phyloP scores from a whole-genome alignment of 2,113 vertebrate genomes.

The Osmerus mordax region DNA sequence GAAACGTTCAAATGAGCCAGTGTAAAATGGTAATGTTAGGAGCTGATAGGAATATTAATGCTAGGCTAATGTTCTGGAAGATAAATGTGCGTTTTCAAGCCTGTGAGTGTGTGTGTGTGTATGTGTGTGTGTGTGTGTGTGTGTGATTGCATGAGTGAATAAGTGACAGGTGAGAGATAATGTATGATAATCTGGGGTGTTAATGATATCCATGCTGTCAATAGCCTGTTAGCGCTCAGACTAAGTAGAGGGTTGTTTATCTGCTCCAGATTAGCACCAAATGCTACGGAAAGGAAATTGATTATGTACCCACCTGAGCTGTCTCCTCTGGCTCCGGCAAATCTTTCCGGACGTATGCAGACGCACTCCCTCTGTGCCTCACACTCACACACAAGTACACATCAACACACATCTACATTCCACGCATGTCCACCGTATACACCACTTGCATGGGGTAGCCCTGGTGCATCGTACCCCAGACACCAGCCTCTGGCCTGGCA shows the following conservation, averaged over 20 bases:
- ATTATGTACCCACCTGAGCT: background rate
- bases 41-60: background rate
- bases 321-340: too few relatives aligned
- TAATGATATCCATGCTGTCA: background rate
- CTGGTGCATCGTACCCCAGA: too few relatives aligned
- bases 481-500: too few relatives aligned
- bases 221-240: background rate
- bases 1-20: background rate
- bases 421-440: too few relatives aligned
- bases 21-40: background rate
- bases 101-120: background rate
- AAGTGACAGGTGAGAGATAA: background rate
- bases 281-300: background rate
- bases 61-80: background rate
- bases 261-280: background rate
- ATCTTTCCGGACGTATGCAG: background rate
- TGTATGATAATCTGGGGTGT: background rate
- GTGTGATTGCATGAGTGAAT: background rate
- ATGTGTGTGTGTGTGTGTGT: background rate
- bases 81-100: background rate
- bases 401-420: background rate
- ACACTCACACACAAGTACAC: background rate
- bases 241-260: background rate
- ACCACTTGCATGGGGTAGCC: too few relatives aligned
- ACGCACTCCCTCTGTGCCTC: background rate